Conservation (phyloP, 2,113 vertebrate genomes). For the Tachysurus vachellii region DNA sequence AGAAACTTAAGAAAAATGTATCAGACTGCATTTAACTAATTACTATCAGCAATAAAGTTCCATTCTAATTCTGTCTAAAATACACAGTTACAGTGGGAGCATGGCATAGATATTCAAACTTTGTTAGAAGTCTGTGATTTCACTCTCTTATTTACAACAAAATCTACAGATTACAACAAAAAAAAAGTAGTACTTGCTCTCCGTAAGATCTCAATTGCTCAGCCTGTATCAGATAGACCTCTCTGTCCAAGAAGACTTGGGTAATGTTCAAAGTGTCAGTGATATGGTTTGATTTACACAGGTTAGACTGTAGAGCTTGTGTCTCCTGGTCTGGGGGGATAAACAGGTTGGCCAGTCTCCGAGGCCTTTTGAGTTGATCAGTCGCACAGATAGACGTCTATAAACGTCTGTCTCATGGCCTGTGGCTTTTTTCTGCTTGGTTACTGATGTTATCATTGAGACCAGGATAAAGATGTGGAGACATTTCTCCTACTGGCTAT, state of each 20-base stretch:
- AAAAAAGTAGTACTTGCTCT: background rate
- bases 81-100: background rate
- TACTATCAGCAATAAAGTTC: background rate
- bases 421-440: conserved; percentile 61
- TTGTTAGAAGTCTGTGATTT: background rate
- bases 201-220: conserved; percentile 22
- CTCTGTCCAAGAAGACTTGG: conserved; percentile 35
- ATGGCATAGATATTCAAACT: background rate
- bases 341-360: conserved; percentile 44
- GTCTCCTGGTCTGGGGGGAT: conserved; percentile 37
- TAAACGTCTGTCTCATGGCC: conserved; percentile 72
- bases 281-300: conserved; percentile 52
- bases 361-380: conserved; percentile 47
- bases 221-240: conserved; percentile 25
- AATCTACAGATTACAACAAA: background rate
- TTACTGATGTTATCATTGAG: conserved; percentile 76
- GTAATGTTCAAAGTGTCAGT: conserved; percentile 34
- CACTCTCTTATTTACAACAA: background rate
- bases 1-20: background rate
- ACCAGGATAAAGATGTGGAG: conserved; percentile 56
- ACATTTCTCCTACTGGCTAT: conserved; percentile 65
- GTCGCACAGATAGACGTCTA: conserved; percentile 68
- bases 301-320: conserved; percentile 45
- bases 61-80: background rate
- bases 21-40: background rate